These are phyloP conservation scores for Argyresthia albistria DNA, from an alignment of 2,888 invertebrate genomes.

Conservation along the genomic window DNA sequence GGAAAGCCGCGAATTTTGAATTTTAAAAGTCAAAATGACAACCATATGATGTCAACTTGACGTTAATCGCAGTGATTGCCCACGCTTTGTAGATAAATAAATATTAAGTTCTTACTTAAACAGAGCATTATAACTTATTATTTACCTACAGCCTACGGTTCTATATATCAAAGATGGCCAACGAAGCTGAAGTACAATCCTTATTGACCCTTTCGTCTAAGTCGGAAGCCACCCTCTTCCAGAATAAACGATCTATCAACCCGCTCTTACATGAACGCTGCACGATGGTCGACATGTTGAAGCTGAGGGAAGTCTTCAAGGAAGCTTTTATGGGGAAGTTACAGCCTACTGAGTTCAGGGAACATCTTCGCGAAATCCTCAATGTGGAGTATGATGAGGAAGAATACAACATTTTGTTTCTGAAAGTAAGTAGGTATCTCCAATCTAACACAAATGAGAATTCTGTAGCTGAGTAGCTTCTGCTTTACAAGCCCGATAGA, in stretches of 20 bases:
- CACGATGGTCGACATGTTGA: constrained; percentile 50
- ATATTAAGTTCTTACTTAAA: no score
- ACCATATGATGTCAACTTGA: no score
- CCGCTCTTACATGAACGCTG: constrained; percentile 50
- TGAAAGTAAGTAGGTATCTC: constrained; percentile 56
- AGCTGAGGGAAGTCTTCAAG: constrained; percentile 58
- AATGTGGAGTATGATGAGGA: constrained; percentile 68
- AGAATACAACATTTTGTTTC: constrained; percentile 74
- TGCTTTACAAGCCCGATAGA: no score
- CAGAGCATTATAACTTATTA: no score
- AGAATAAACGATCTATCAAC: constrained; percentile 33
- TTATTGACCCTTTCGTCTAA: constrained; percentile 33
- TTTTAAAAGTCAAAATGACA: no score
- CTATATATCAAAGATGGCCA: constrained; percentile 7
- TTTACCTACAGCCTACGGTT: no score
- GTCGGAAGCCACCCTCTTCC: constrained; percentile 36
- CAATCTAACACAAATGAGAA: no score
- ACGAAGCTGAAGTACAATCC: constrained; percentile 42
- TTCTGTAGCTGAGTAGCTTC: no score
- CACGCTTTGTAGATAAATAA: no score
- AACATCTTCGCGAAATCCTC: constrained; percentile 43
- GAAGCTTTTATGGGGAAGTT: constrained; percentile 46
- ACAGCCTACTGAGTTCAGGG: constrained; percentile 47
- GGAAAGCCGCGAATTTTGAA: no score
- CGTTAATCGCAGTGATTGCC: no score